Conservation (phyloP, 2,888 invertebrate genomes). For the Nudaria mundana region DNA sequence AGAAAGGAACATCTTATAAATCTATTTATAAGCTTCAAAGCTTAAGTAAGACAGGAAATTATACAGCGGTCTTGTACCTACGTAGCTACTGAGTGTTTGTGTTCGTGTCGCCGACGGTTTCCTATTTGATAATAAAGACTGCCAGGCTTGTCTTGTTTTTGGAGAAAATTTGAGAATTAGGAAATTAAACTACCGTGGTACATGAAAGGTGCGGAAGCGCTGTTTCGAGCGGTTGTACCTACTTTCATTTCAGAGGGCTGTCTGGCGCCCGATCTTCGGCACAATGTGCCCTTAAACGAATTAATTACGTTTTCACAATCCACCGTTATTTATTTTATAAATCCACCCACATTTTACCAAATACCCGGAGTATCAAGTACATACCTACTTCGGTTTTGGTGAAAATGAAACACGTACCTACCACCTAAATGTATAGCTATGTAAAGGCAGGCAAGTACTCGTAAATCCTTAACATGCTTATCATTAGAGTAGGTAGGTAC, state of each 20-base stretch:
- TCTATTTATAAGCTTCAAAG: constrained; percentile 67
- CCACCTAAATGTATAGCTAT: too few relatives aligned
- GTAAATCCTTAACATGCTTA: too few relatives aligned
- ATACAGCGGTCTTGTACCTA: constrained; percentile 60
- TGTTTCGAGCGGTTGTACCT: constrained; percentile 30
- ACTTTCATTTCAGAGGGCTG: constrained; percentile 33
- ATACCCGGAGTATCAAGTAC: too few relatives aligned
- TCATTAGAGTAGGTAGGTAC: too few relatives aligned
- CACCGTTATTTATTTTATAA: constrained; percentile 1
- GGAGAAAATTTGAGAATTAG: constrained; percentile 71
- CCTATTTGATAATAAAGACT: constrained; percentile 76
- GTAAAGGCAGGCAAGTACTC: too few relatives aligned
- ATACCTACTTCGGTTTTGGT: too few relatives aligned
- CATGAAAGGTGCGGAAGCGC: constrained; percentile 66
- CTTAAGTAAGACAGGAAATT: constrained; percentile 74
- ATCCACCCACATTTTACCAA: too few relatives aligned
- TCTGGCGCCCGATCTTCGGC: constrained; percentile 18
- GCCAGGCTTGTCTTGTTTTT: constrained; percentile 59
- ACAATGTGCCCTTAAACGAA: constrained; percentile 30
- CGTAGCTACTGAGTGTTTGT: constrained; percentile 51
- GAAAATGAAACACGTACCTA: too few relatives aligned
- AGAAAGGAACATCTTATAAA: constrained; percentile 48
- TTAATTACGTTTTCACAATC: constrained; percentile 28
- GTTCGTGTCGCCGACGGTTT: constrained; percentile 62
- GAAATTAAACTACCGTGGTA: constrained; percentile 70